Evolutionary conservation across 2,888 invertebrate species (phyloP).

Genomic region (Drosophila testacea): DNA sequence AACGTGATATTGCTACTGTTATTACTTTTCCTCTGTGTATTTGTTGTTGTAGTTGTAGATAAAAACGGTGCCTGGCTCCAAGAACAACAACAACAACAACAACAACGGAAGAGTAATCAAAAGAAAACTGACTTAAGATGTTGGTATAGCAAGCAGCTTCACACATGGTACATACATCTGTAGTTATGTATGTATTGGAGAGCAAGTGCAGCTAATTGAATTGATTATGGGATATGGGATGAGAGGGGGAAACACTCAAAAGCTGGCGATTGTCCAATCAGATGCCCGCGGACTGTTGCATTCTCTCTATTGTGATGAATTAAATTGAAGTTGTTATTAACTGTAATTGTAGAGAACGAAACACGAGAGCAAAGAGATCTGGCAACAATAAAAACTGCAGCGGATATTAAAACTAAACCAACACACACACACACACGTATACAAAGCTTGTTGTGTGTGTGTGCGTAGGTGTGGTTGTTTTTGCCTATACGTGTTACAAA

Average conservation of each 20-base stretch:
- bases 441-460: constrained; percentile 34
- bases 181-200: constrained; percentile 10
- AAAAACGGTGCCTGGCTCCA: constrained; percentile 73
- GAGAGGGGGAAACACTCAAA: constrained; percentile 2
- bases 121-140: constrained; percentile 59
- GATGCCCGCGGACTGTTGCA: constrained; percentile 38
- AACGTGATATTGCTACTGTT: constrained; percentile 35
- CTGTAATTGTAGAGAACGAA: constrained; percentile 58
- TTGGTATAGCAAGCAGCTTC: constrained; percentile 28
- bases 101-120: constrained; percentile 48
- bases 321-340: constrained; percentile 75
- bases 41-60: constrained; percentile 45
- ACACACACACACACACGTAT: constrained; percentile 23
- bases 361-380: constrained; percentile 27
- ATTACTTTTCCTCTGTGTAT: constrained; percentile 4
- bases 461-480: constrained; percentile 34
- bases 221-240: constrained; percentile 46
- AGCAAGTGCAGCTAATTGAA: constrained; percentile 71
- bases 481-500: neutral
- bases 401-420: constrained; percentile 42
- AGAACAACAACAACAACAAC: constrained; percentile 37
- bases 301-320: constrained; percentile 56
- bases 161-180: constrained; percentile 3
- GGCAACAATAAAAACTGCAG: constrained; percentile 47
- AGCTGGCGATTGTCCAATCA: constrained; percentile 48